Base-by-base conservation (phyloP, 2,113 vertebrate genomes). In the Puntigrus tetrazona region DNA sequence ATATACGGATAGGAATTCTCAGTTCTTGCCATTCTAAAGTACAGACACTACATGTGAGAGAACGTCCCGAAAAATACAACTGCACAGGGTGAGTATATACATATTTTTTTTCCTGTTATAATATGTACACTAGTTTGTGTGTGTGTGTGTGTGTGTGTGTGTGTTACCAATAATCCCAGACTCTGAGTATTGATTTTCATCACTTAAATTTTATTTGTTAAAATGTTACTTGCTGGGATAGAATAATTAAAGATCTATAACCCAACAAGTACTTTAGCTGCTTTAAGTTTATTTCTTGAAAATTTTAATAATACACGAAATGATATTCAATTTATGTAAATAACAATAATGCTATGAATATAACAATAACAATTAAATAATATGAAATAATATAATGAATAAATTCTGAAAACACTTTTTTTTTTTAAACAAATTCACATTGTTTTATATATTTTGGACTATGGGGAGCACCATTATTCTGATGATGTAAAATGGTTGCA, bases 1-100 rank as follows among this genome's bases (percentile, higher is more conserved):
- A 94, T 8, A 20, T 94, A 1, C 16, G 92, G 5, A 88, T 94
- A 0, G 94, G 93, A 1, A 84, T 93, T 20, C 81, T 94, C 34
- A 82, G 86, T 14, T 85, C 92, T 0, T 89, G 78, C 67, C 91
- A 93, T 61, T 13, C 27, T 0, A 88, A 80, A 52, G 88, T 92
- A 41, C 67, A 52, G 9, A 70, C 57, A 13, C 78, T 89, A 18
- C 14, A 79, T 3, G 81, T 89, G 13, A 80, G 91, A 34, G 82
- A 76, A 34, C 47, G 10, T n/a, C 92, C 92, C 25, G 86, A 90
- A 10, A 69, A 14, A n/a, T 90, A 89, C 79, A 50, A 73, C 18
- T 94, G 94, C 85, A 88, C 89, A 80, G 73, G 86, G 92, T 94
- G 77, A 91, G 72, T 84, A 69, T n/a, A 20, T 61, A 6, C 1